A percentile compares a stretch with the other conserved stretches of the same genome.
These are phyloP conservation scores for Hanleya hanleyi DNA, from an alignment of 2,888 invertebrate species.

Conservation along the genomic window DNA sequence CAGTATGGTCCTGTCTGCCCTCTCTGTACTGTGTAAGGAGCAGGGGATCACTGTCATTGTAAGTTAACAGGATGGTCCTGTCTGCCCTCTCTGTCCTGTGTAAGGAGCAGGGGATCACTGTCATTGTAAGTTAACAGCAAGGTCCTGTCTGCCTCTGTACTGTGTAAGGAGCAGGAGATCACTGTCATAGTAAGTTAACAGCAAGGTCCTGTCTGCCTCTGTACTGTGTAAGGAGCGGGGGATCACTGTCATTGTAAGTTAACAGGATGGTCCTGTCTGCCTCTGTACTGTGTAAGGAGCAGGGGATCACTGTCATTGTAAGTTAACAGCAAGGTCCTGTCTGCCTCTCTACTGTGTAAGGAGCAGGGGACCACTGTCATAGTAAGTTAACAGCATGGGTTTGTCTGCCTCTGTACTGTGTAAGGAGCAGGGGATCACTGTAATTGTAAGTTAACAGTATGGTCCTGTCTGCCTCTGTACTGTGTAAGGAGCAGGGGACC, in stretches of 20 bases:
- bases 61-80: slow-evolving; percentile 43
- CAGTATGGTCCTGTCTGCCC: slow-evolving; percentile 49
- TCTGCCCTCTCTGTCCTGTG: slow-evolving; percentile 83
- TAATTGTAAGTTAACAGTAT: neutral
- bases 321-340: too few relatives aligned
- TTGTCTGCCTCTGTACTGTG: too few relatives aligned
- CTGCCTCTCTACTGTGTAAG: neutral
- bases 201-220: too few relatives aligned
- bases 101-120: slow-evolving; percentile 95
- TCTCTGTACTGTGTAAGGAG: slow-evolving; percentile 93
- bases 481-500: neutral
- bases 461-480: neutral
- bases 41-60: slow-evolving; percentile 37
- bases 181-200: slow-evolving; percentile 89
- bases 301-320: slow-evolving; percentile 91
- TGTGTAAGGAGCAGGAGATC: slow-evolving; percentile 96
- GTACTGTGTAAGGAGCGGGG: too few relatives aligned
- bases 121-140: slow-evolving; percentile 89
- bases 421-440: too few relatives aligned
- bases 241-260: slow-evolving; percentile 43
- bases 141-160: too few relatives aligned
- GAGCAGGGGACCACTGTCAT: too few relatives aligned
- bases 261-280: slow-evolving; percentile 62
- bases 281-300: slow-evolving; percentile 94
- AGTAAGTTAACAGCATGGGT: too few relatives aligned